Base-by-base conservation (phyloP, 2,113 vertebrate species). In the Tetrax tetrax region DNA sequence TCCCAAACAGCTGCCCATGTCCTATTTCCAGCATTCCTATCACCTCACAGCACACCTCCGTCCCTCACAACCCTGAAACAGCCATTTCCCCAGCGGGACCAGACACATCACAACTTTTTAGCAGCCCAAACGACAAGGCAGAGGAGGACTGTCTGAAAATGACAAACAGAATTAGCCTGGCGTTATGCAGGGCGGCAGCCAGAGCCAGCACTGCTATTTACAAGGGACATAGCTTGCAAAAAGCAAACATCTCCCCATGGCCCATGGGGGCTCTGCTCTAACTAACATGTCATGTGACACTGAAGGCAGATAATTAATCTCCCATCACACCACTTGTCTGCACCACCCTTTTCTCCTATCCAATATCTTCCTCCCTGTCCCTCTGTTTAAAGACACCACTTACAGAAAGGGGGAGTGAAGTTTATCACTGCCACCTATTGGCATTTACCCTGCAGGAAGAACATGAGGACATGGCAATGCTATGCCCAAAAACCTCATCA, bases 271-370 rank as follows among this genome's bases (percentile, higher is more conserved):
- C 79, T 96, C 45, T 61, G 48, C 80, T 94, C 72, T 70, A 94
- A 91, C 70, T 72, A 91, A 89, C 75, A 68, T 74, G 94, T 93
- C n/a, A 2, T 95, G 89, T 97, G 97, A 95, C 87, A 97, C 28
- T 61, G 59, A 97, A 97, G 94, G 84, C 68, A 95, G 75, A 95
- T 97, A 97, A 98, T 98, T 98, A 98, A 98, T 98, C 97, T 98
- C 90, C 78, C 72, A 91, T 95, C 95, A 96, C 97, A 95, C 89
- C 95, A 97, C 96, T 94, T 98, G 97, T 90, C 91, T 77, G 29
- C 38, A 92, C 45, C 95, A 88, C 86, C 89, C 77, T 84, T 85
- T 84, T 60, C 69, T 48, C 77, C 68, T 68, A 68, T 25, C 83
- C 83, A 79, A 4, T 54, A 82, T 45, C 74, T 89, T 85, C 28